Evolutionary conservation across 35 echinoderm and acorn worm genomes (phyloP).

Genomic region (Patiria miniata): DNA sequence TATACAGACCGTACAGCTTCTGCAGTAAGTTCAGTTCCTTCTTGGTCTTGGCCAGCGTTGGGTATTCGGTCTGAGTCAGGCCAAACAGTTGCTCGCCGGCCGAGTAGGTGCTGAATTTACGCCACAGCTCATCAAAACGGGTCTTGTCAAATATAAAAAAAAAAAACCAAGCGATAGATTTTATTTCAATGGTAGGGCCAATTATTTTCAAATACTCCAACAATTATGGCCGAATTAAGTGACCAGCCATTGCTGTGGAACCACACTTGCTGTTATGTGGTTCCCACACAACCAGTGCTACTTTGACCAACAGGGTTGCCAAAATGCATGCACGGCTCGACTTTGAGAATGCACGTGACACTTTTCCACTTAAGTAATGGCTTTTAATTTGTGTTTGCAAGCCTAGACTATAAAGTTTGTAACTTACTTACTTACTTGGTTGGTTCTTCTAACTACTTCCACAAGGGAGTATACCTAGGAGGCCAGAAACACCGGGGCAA

Average conservation of each 20-base stretch:
- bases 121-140: slow-evolving; percentile 95
- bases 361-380: too few species aligned
- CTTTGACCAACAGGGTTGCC: too few species aligned
- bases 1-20: slow-evolving; percentile 94
- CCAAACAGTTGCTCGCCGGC: slow-evolving; percentile 97
- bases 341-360: too few species aligned
- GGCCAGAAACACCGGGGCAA: too few species aligned
- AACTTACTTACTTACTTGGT: too few species aligned
- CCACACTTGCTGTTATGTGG: too few species aligned
- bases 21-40: slow-evolving; percentile 97
- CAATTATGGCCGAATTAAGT: neutral
- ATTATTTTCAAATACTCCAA: neutral
- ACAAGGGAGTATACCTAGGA: too few species aligned
- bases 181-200: neutral
- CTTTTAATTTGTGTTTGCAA: too few species aligned
- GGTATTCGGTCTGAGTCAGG: slow-evolving; percentile 85
- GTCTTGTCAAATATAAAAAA: slow-evolving; percentile 37
- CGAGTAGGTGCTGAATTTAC: slow-evolving; percentile 92
- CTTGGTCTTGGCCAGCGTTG: slow-evolving; percentile 76
- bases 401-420: too few species aligned
- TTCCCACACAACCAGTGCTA: too few species aligned
- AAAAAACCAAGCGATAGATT: neutral
- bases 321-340: too few species aligned
- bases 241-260: neutral
- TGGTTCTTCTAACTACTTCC: too few species aligned